A percentile compares a stretch with the other conserved stretches of the same genome.
Evolutionary conservation across 2,113 vertebrate genomes (phyloP).

Genomic region (Pygathrix nemaeus): DNA sequence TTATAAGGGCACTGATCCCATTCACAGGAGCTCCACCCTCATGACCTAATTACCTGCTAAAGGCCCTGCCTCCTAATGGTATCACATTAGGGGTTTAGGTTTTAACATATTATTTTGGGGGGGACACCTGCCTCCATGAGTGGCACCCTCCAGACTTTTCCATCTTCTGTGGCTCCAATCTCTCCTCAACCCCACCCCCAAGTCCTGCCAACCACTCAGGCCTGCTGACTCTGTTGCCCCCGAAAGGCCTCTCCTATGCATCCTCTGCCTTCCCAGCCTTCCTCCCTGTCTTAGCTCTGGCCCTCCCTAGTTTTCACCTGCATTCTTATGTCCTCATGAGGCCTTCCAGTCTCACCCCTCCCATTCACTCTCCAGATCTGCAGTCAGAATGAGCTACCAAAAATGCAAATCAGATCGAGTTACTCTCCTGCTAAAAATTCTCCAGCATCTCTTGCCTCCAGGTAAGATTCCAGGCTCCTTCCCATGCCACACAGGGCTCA

Average conservation of each 20-base stretch:
- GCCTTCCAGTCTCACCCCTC: neutral
- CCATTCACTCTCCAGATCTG: neutral
- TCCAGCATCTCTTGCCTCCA: neutral
- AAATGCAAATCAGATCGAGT: neutral
- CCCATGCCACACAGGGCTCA: fast-evolving
- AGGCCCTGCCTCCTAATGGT: neutral
- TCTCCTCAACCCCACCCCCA: too few relatives aligned
- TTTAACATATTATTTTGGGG: neutral
- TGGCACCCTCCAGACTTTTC: neutral
- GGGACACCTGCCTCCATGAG: neutral
- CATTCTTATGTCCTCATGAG: neutral
- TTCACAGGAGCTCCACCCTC: neutral
- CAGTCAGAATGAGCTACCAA: neutral
- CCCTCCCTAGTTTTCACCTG: neutral
- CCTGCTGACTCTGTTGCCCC: neutral
- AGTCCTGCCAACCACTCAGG: neutral
- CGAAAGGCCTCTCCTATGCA: neutral
- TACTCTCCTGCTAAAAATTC: neutral
- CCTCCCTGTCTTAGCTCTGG: neutral
- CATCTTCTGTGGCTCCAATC: too few relatives aligned
- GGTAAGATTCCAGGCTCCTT: neutral
- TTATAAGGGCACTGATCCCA: neutral
- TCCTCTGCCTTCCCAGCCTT: neutral
- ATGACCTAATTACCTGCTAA: neutral
- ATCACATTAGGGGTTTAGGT: neutral